Percentiles rank a stretch among this genome's conserved stretches.
Conservation (phyloP, 2,888 invertebrate species). For the Sabatieria punctata region DNA sequence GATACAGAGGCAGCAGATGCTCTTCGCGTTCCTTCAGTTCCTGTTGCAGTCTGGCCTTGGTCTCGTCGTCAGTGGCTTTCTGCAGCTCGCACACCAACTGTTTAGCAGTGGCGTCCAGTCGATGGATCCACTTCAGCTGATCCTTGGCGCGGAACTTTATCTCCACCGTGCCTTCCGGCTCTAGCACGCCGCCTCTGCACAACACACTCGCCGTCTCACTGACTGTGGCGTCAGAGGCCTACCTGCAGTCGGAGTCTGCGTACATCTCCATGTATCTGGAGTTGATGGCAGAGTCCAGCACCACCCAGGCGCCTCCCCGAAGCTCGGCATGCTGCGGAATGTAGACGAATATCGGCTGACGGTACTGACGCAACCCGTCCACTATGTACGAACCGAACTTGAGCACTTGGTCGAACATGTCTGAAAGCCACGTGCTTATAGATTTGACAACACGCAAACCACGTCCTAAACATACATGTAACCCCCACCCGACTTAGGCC, state of each 20-base stretch:
- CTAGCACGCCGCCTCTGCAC: slow-evolving; percentile 72
- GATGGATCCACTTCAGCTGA: slow-evolving; percentile 69
- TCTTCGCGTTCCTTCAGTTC: slow-evolving; percentile 48
- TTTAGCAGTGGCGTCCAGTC: slow-evolving; percentile 31
- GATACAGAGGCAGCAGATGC: slow-evolving; percentile 56
- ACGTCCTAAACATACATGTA: no score
- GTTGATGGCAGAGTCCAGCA: slow-evolving; percentile 91
- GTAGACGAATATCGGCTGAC: slow-evolving; percentile 82
- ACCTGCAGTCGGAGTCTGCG: slow-evolving; percentile 73
- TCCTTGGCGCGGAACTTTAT: slow-evolving; percentile 88
- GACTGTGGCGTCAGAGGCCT: slow-evolving; percentile 7
- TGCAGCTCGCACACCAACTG: neutral
- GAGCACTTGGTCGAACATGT: slow-evolving; percentile 92
- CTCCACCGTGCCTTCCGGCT: slow-evolving; percentile 90
- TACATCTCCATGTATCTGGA: slow-evolving; percentile 90
- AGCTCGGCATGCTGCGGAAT: slow-evolving; percentile 91
- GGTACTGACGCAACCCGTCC: slow-evolving; percentile 71
- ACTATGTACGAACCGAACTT: slow-evolving; percentile 99
- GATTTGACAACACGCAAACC: no score
- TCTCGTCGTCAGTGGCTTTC: slow-evolving; percentile 58
- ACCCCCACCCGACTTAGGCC: no score
- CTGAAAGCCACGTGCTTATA: slow-evolving; percentile 49
- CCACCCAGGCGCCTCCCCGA: slow-evolving; percentile 95
- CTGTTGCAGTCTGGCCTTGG: slow-evolving; percentile 64
- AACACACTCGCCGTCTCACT: no score